A percentile compares a stretch with the other conserved stretches of the same genome.
Conservation (phyloP, 1,140 invertebrate species). For the Dufourea novaeangliae region DNA sequence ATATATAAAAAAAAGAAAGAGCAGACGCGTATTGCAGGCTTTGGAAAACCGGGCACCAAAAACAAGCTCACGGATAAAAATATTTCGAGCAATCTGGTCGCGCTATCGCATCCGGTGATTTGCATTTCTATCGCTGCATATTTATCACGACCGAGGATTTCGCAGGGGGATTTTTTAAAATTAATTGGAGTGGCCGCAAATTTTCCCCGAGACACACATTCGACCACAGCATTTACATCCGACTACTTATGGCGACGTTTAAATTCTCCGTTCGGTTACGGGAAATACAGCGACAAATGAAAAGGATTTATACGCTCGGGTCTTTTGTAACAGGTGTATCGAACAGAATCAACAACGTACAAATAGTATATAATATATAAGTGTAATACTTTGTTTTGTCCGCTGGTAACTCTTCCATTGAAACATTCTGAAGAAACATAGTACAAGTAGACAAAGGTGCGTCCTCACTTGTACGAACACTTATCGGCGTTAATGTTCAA, state of each 20-base stretch:
- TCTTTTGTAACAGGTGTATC: no score
- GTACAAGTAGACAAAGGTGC: no score
- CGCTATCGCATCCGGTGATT: constrained; percentile 1
- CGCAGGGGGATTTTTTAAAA: not conserved
- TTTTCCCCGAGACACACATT: not conserved
- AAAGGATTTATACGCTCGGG: no score
- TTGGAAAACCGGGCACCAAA: not conserved
- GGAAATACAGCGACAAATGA: no score
- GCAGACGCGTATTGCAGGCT: not conserved
- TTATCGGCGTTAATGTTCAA: no score
- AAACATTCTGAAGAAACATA: no score
- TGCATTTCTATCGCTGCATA: constrained; percentile 22
- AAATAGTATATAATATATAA: no score
- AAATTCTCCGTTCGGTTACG: not conserved
- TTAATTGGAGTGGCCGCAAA: not conserved
- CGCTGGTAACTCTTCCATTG: no score
- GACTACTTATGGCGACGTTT: not conserved
- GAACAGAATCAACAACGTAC: no score
- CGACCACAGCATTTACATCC: not conserved
- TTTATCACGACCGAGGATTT: constrained; percentile 7
- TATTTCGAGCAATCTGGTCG: constrained; percentile 23
- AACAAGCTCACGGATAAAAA: not conserved
- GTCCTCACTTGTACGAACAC: no score
- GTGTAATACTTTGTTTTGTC: no score
- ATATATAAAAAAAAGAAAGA: not conserved